Evolutionary conservation across 2,888 invertebrate species (phyloP).

Genomic region (Timandra comae): DNA sequence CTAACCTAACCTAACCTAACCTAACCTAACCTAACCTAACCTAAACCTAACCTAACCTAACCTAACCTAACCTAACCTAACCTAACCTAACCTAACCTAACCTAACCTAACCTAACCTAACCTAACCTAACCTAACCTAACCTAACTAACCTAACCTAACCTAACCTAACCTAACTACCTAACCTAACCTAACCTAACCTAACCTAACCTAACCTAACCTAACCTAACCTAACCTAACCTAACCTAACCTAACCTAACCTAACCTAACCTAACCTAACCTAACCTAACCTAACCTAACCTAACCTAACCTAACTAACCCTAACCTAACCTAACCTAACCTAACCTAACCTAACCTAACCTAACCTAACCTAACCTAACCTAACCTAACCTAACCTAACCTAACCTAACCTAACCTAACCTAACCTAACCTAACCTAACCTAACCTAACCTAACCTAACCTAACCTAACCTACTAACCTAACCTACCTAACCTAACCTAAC

Average conservation of each 20-base stretch:
- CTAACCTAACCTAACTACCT: conserved; percentile 15
- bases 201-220: conserved; percentile 3
- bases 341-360: conserved; percentile 8
- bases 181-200: conserved; percentile 4
- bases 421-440: conserved; percentile 13
- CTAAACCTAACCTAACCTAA: conserved; percentile 13
- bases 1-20: conserved; percentile 11
- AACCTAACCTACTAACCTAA: conserved; percentile 17
- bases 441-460: conserved; percentile 18
- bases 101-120: conserved; percentile 9
- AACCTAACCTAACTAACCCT: conserved; percentile 11
- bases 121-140: conserved; percentile 4
- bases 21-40: conserved; percentile 17
- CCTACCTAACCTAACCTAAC: conserved; percentile 18
- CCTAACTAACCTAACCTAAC: conserved; percentile 11
- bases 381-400: conserved; percentile 19
- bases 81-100: conserved; percentile 7
- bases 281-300: conserved; percentile 14
- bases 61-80: conserved; percentile 5
- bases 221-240: conserved; percentile 7
- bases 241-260: conserved; percentile 6
- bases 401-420: conserved; percentile 16
- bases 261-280: conserved; percentile 13
- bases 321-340: conserved; percentile 10
- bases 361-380: conserved; percentile 21